Base-by-base conservation (phyloP, 1,140 invertebrate species). In the Neocloeon triangulifer region DNA sequence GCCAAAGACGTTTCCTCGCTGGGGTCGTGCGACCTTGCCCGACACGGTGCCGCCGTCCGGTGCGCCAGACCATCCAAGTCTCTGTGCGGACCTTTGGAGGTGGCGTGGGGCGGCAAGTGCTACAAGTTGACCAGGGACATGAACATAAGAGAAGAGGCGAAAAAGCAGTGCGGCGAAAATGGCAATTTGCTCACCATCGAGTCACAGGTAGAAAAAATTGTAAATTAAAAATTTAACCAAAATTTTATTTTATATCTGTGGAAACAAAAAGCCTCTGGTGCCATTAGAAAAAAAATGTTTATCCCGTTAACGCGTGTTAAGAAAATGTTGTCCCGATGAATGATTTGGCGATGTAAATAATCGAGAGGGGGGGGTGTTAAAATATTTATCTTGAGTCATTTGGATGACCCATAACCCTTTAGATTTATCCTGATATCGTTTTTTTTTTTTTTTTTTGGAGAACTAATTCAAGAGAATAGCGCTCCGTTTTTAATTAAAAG, bases 221-320 rank as follows among this genome's bases (percentile, higher is more conserved):
- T 8, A 6, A n/a, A 5, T 8, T 9, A 34, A 6, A 7, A 5
- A 9, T 14, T 34, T 51, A 65, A 45, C 44, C 44, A n/a, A 66
- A 70, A 47, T 69, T 61, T 42, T 55, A 69, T 43, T 67, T 66
- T 36, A 28, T 70, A 6, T 68, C 64, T 10, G 62, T n/a, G n/a
- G n/a, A n/a, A n/a, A n/a, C n/a, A n/a, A n/a, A n/a, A n/a, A n/a
- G n/a, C n/a, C n/a, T n/a, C n/a, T n/a, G n/a, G n/a, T n/a, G n/a
- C n/a, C n/a, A n/a, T n/a, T n/a, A n/a, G n/a, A n/a, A n/a, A n/a
- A n/a, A n/a, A n/a, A n/a, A n/a, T n/a, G n/a, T n/a, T n/a, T n/a
- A n/a, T n/a, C n/a, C n/a, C n/a, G n/a, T n/a, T n/a, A n/a, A n/a
- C n/a, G n/a, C n/a, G n/a, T n/a, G n/a, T n/a, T n/a, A n/a, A n/a